These are phyloP conservation scores for Euzophera pinguis DNA, from an alignment of 2,888 invertebrate species.

Conservation along the genomic window DNA sequence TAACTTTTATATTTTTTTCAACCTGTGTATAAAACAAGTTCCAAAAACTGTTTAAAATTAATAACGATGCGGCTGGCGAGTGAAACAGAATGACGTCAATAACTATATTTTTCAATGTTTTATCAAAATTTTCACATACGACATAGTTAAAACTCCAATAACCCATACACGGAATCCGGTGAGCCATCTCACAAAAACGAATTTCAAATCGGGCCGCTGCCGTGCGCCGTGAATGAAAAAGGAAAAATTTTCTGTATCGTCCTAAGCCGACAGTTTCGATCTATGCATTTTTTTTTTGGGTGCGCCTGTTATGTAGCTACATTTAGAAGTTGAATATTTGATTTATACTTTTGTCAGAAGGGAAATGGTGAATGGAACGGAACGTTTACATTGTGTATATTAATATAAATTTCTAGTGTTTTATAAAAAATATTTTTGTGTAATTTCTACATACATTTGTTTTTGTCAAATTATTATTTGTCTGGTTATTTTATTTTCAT, in stretches of 20 bases:
- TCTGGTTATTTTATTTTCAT: too few species aligned
- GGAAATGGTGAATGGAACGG: background rate
- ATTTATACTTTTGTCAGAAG: conserved; percentile 11
- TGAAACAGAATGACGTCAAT: conserved; percentile 7
- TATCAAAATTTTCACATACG: conserved; percentile 4
- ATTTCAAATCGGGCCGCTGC: conserved; percentile 6
- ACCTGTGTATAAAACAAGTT: too few species aligned
- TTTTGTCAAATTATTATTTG: too few species aligned
- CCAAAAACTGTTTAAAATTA: background rate
- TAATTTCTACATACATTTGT: too few species aligned
- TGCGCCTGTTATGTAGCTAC: conserved; percentile 19
- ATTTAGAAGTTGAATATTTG: conserved; percentile 14
- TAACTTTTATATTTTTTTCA: too few species aligned
- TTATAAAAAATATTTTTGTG: too few species aligned
- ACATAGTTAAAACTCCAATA: conserved; percentile 15
- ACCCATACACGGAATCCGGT: conserved; percentile 9
- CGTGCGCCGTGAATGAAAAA: conserved; percentile 6
- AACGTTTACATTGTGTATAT: background rate
- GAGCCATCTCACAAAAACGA: conserved; percentile 11
- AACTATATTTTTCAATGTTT: background rate
- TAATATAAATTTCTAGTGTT: background rate
- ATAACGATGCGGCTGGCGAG: background rate
- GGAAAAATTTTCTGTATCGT: conserved; percentile 34
- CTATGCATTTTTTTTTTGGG: conserved; percentile 35
- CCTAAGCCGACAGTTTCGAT: conserved; percentile 47